Conservation (phyloP, 2,888 invertebrate genomes). For the Drepanosiphum platanoidis region DNA sequence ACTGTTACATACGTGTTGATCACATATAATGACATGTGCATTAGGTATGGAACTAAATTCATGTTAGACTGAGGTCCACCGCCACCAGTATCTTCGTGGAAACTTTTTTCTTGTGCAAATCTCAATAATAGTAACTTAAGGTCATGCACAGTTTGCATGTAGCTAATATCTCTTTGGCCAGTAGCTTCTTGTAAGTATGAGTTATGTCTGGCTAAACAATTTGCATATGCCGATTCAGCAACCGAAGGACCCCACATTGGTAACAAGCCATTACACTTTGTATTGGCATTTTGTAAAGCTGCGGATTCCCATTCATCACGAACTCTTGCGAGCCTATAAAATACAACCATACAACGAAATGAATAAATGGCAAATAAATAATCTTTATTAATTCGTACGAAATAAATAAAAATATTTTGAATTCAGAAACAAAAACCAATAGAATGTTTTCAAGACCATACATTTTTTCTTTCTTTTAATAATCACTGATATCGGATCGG, state of each 20-base stretch:
- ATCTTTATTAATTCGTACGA: no score
- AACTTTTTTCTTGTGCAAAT: slow-evolving; percentile 93
- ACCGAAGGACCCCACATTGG: slow-evolving; percentile 97
- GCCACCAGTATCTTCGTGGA: slow-evolving; percentile 97
- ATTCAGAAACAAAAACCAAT: neutral
- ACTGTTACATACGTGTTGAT: slow-evolving; percentile 79
- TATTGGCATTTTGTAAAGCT: slow-evolving; percentile 96
- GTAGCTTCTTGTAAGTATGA: slow-evolving; percentile 77
- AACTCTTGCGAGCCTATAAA: slow-evolving; percentile 71
- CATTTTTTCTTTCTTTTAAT: no score
- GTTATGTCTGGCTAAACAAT: slow-evolving; percentile 91
- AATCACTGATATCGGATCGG: no score
- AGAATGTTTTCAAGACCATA: neutral
- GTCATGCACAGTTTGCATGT: slow-evolving; percentile 88
- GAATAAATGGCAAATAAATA: no score
- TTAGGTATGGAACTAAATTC: slow-evolving; percentile 93
- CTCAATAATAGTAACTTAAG: slow-evolving; percentile 87
- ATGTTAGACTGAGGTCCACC: slow-evolving; percentile 97
- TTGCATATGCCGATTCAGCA: slow-evolving; percentile 90
- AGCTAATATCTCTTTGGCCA: slow-evolving; percentile 77
- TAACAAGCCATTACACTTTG: slow-evolving; percentile 94
- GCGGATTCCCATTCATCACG: slow-evolving; percentile 99
- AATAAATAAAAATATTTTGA: no score
- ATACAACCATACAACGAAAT: neutral
- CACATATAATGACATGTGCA: slow-evolving; percentile 94